Evolutionary conservation across 2,113 vertebrate species (phyloP).

Genomic region (Gila orcuttii): DNA sequence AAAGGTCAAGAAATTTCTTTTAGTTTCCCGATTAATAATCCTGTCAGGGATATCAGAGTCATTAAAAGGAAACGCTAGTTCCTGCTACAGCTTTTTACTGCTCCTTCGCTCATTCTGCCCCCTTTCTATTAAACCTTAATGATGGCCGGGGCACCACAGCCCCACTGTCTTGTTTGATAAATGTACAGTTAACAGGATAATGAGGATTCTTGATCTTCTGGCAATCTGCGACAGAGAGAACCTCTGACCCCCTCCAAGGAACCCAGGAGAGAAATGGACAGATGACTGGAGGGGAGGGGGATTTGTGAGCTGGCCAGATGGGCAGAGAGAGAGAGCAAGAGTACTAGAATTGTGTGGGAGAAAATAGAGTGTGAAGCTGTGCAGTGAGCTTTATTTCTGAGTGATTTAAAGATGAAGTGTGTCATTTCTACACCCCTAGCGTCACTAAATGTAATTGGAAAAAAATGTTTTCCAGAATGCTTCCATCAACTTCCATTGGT

Average conservation of each 20-base stretch:
- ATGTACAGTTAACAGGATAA: conserved; percentile 97
- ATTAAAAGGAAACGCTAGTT: conserved; percentile 90
- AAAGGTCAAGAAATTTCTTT: conserved; percentile 86
- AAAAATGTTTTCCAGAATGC: background rate
- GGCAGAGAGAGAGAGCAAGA: background rate
- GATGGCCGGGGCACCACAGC: conserved; percentile 86
- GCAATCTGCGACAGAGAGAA: conserved; percentile 75
- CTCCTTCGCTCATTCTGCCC: conserved; percentile 83
- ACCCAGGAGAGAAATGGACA: conserved; percentile 63
- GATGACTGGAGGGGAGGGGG: conserved; percentile 62
- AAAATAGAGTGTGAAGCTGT: background rate
- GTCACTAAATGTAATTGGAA: background rate
- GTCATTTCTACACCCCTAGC: background rate
- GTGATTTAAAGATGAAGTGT: background rate
- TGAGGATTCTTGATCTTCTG: conserved; percentile 87
- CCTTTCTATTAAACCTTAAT: conserved; percentile 97
- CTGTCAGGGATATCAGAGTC: conserved; percentile 91
- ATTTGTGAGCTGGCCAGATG: conserved; percentile 45
- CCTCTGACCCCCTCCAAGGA: conserved; percentile 72
- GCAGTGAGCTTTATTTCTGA: background rate
- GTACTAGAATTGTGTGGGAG: background rate
- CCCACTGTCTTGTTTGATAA: conserved; percentile 96
- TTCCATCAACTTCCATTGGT: background rate
- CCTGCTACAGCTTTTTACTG: conserved; percentile 65
- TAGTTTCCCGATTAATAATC: conserved; percentile 93